A percentile compares a stretch with the other conserved stretches of the same genome.
These are phyloP conservation scores for Orussus abietinus DNA, from an alignment of 1,140 invertebrate species.

Conservation along the genomic window DNA sequence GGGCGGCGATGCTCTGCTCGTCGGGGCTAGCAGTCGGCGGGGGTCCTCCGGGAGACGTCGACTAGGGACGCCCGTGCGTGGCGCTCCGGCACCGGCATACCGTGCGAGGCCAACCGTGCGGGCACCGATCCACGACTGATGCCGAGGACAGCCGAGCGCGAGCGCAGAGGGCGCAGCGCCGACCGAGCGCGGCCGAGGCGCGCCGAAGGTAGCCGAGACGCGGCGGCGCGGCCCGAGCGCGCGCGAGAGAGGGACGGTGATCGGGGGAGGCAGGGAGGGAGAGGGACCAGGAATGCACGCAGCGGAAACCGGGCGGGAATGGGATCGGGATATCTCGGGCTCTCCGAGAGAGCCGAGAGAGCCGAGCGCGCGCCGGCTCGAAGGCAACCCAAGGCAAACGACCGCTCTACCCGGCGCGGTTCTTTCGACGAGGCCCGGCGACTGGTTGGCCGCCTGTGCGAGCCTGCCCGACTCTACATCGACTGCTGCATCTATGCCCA, in stretches of 20 bases:
- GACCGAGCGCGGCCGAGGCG: constrained; percentile 11
- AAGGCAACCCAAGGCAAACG: constrained; percentile 50
- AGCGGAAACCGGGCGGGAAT: constrained; percentile 40
- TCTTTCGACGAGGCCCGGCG: too few species aligned
- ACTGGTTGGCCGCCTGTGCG: too few species aligned
- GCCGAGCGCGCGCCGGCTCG: constrained; percentile 38
- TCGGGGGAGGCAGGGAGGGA: not conserved
- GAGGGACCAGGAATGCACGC: constrained; percentile 39
- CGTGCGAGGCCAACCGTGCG: constrained; percentile 25
- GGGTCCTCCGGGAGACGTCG: too few species aligned
- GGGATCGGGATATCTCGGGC: constrained; percentile 45
- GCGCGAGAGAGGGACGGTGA: constrained; percentile 6
- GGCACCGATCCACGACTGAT: constrained; percentile 37
- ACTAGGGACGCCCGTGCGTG: too few species aligned
- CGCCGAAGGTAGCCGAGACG: too few species aligned
- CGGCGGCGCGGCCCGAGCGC: constrained; percentile 5
- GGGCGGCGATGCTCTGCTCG: not conserved
- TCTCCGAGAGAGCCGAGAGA: constrained; percentile 15
- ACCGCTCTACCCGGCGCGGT: constrained; percentile 44
- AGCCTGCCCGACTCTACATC: too few species aligned
- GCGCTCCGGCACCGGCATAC: not conserved
- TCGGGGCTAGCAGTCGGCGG: too few species aligned
- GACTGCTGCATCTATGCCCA: constrained; percentile 28
- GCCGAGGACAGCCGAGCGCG: constrained; percentile 30
- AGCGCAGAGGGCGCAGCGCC: constrained; percentile 6